Evolutionary conservation across 2,113 vertebrate species (phyloP).

Genomic region (Origma solitaria): DNA sequence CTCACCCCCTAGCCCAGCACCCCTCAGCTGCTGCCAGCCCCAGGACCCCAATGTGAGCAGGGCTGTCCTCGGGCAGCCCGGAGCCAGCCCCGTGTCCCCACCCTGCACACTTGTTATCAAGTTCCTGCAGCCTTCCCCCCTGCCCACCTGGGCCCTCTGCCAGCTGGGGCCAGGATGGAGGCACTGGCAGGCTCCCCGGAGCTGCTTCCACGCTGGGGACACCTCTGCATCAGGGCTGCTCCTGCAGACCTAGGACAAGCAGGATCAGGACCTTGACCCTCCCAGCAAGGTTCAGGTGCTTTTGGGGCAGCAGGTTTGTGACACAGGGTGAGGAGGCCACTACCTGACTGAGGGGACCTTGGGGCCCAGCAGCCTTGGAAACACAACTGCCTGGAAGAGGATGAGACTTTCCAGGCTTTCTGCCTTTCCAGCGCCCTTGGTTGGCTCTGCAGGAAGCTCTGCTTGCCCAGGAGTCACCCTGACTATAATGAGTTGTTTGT

Average conservation of each 20-base stretch:
- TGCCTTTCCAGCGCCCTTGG: rapidly evolving
- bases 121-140: constrained; percentile 31
- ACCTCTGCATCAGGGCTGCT: neutral
- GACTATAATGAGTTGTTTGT: neutral
- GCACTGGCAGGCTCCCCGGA: neutral
- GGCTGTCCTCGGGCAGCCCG: neutral
- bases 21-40: neutral
- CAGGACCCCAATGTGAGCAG: neutral
- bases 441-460: neutral
- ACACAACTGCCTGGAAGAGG: neutral
- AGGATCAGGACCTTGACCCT: neutral
- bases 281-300: neutral
- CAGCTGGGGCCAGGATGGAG: neutral
- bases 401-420: neutral
- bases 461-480: neutral
- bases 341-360: neutral
- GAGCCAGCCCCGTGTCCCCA: neutral
- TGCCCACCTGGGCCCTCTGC: neutral
- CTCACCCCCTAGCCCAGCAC: neutral
- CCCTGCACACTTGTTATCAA: neutral
- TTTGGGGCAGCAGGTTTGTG: neutral
- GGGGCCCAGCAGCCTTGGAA: neutral
- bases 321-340: neutral
- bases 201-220: neutral
- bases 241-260: neutral